Evolutionary conservation across 2,888 invertebrate genomes (phyloP), one percentile per base, ranked within the genome.

Genomic region (Ferrisia virgata): DNA sequence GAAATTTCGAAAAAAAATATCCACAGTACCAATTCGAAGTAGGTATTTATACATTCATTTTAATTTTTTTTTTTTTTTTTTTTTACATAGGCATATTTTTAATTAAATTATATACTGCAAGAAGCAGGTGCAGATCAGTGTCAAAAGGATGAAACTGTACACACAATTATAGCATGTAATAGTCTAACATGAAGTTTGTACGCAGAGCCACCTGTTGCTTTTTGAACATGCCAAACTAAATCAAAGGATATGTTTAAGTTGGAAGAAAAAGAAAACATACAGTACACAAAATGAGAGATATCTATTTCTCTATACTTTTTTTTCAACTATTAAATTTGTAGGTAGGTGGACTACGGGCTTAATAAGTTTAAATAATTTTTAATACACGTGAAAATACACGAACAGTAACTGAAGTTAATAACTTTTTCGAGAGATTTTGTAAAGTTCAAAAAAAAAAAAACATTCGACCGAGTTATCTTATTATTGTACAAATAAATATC

Each of bases 131-230:
- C 0, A 76, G n/a, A n/a, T n/a, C n/a, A n/a, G 72, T 36, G 5
- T 76, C 36, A 76, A 76, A 76, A 76, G 31, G 72, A 76, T 36
- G 22, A 76, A 76, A 36, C 22, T 4, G 64, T 76, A 76, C 9
- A 76, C n/a, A 9, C 9, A 53, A 6, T 18, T 22, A 53, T n/a
- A n/a, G n/a, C 53, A 53, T 22, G 28, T 64, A 64, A 28, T 5
- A 64, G 25, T 64, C 36, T 76, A 69, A 76, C 72, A 9, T 18
- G 31, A 36, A 76, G 36, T 76, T 76, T 36, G 18, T 76, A 28
- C 28, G 36, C 36, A 76, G n/a, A n/a, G 15, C 72, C 72, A 76
- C 72, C 72, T 76, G 72, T 76, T 76, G 72, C 36, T 36, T 18
- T 76, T 25, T n/a, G 18, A 76, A 36, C 36, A 33, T 33, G 36